Evolutionary conservation across 2,888 invertebrate species (phyloP), one percentile per base, ranked within the genome.

Genomic region (Tetropium fuscum): DNA sequence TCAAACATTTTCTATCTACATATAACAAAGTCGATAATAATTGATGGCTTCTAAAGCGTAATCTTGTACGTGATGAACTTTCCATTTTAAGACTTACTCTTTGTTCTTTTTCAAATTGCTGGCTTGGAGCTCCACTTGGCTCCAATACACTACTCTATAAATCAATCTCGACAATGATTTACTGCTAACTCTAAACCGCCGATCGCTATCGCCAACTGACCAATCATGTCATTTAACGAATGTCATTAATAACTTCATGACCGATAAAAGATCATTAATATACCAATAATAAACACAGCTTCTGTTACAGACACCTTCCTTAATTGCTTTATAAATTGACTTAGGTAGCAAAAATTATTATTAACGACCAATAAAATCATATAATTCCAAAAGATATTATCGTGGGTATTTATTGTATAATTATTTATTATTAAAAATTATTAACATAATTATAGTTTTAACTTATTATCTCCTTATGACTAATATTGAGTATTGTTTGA

Each of bases 111-210:
- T 44, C 25, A 36, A 27, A 40, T 27, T 55, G 20, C 40, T 30
- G 56, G 56, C 56, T 48, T n/a, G 40, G 18, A 56, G 43, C 44
- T 57, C 49, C 49, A 43, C 44, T 49, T 57, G 43, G 32, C 53
- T 53, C 40, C 45, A 40, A 25, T 44, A 27, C 38, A 22, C 38
- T 56, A 44, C 18, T 45, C 49, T 63, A 66, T 70, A 70, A 69
- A 66, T 70, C 70, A 70, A 62, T 54, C 43, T 45, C 51, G 63
- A 64, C 64, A 64, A 65, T 68, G 69, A 69, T 69, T 67, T 70
- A 67, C 66, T 63, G 61, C 59, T 49, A 55, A 58, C 54, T 63
- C 61, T 60, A 55, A 60, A 56, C 64, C 58, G 55, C 49, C 59
- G 66, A 64, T 66, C 48, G 64, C 63, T 44, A 44, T 51, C 49